Conservation (phyloP, 2,888 invertebrate genomes). For the Stenotaenia linearis region DNA sequence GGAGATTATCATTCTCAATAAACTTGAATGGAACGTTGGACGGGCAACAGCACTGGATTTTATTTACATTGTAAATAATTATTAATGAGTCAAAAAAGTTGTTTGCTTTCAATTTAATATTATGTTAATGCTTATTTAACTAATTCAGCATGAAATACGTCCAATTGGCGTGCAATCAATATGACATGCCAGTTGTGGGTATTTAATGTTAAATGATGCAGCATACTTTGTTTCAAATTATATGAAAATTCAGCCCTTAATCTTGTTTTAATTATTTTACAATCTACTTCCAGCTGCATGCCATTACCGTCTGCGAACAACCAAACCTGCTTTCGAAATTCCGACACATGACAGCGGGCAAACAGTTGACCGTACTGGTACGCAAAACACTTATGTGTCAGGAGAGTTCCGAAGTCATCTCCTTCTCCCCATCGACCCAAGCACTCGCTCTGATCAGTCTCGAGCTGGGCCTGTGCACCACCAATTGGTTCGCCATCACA, state of each 20-base stretch:
- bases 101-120: too few species aligned
- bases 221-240: too few species aligned
- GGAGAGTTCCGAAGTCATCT: constrained; percentile 68
- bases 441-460: constrained; percentile 70
- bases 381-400: constrained; percentile 64
- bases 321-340: constrained; percentile 24
- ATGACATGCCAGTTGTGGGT: too few species aligned
- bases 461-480: constrained; percentile 51
- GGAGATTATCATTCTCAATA: constrained; percentile 73
- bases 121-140: too few species aligned
- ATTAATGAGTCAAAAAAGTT: too few species aligned
- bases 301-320: constrained; percentile 22
- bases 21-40: constrained; percentile 53
- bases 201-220: too few species aligned
- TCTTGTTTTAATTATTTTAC: neutral
- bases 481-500: constrained; percentile 32
- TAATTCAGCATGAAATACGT: too few species aligned
- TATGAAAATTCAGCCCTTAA: too few species aligned
- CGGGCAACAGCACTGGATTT: constrained; percentile 44
- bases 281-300: constrained; percentile 32
- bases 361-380: constrained; percentile 44
- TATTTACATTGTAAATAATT: constrained; percentile 46
- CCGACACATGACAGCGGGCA: constrained; percentile 38
- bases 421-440: constrained; percentile 65
- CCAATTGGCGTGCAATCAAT: too few species aligned